phyloP scores from a whole-genome alignment of 2,113 vertebrate genomes.

The Meles meles region DNA sequence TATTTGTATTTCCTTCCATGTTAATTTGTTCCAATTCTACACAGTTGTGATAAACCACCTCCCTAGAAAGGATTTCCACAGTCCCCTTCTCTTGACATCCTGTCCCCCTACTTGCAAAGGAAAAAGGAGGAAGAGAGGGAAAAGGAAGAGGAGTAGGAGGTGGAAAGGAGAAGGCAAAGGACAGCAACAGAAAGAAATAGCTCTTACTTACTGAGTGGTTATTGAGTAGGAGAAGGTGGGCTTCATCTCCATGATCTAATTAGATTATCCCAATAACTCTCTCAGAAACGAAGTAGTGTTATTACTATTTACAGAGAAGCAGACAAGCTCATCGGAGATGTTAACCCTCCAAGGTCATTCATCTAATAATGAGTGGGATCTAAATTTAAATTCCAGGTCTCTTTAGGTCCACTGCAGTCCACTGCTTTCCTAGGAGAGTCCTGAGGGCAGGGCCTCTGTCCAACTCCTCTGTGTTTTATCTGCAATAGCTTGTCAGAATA shows the following conservation, averaged over 20 bases:
- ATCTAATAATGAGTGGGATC: neutral
- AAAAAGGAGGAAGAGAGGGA: neutral
- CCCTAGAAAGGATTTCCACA: neutral
- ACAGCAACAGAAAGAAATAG: neutral
- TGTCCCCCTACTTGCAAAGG: neutral
- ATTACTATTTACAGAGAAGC: neutral
- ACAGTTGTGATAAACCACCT: neutral
- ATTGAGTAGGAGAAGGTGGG: neutral
- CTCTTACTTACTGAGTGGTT: neutral
- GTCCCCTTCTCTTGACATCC: neutral
- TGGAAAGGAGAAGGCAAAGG: accelerated
- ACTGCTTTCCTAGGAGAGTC: neutral
- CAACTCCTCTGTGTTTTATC: neutral
- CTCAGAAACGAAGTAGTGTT: neutral
- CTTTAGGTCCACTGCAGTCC: neutral
- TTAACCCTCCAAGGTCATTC: neutral
- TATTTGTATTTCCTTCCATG: neutral
- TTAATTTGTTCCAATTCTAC: neutral
- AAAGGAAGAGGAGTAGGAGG: neutral
- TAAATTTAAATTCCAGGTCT: neutral
- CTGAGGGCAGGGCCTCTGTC: neutral
- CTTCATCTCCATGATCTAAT: neutral
- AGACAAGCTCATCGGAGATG: neutral
- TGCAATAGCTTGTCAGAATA: neutral
- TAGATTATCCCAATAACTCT: neutral